These are phyloP conservation scores for Struthidea cinerea DNA, from an alignment of 2,113 vertebrate species.

Conservation along the genomic window DNA sequence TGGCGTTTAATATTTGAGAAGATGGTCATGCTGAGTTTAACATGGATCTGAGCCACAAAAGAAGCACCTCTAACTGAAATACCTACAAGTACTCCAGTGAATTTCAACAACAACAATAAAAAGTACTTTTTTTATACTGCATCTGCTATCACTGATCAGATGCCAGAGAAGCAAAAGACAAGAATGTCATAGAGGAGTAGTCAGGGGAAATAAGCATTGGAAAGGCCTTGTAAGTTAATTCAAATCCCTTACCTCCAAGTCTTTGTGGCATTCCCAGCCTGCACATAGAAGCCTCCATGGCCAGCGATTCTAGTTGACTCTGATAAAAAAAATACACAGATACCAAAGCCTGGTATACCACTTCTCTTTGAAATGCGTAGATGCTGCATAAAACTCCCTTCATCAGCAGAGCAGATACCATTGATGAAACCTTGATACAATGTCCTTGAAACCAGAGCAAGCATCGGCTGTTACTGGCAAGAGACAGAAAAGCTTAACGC, in stretches of 20 bases:
- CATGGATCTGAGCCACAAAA: not conserved
- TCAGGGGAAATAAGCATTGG: not conserved
- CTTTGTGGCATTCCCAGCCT: not conserved
- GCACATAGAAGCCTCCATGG: not conserved
- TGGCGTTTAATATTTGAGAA: not conserved
- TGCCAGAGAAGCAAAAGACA: not conserved
- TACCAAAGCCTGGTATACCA: not conserved
- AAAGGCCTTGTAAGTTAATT: not conserved
- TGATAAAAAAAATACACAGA: not conserved
- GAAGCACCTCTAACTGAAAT: not conserved
- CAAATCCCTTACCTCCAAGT: not conserved
- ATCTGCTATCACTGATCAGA: not conserved
- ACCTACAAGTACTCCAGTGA: not conserved
- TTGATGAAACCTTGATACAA: not conserved
- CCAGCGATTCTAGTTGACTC: not conserved
- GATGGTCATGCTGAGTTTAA: not conserved
- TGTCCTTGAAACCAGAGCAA: not conserved
- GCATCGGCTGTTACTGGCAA: not conserved
- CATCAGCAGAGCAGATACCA: not conserved
- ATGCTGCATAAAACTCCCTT: not conserved
- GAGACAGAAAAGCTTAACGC: not conserved
- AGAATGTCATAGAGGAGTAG: accelerated
- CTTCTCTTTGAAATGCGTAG: not conserved
- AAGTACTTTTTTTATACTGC: not conserved
- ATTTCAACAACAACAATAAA: not conserved